Conservation (phyloP, 2,797 vertebrate genomes). For the Spinus pinus region DNA sequence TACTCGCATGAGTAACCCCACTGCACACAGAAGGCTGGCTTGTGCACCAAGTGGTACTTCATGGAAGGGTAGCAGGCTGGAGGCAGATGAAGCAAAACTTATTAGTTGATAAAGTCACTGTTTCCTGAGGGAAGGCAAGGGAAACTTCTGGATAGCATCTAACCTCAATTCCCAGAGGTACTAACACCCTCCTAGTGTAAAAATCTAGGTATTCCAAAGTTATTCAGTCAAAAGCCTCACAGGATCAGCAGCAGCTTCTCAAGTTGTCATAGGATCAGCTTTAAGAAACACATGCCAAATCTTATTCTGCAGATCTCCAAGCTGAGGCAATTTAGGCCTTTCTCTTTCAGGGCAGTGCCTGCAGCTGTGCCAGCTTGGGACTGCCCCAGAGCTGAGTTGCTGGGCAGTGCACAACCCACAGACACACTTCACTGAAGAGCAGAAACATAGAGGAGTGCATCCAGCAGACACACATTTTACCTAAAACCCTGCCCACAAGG, state of each 20-base stretch:
- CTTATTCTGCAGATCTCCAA: neutral
- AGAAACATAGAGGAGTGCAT: rapidly evolving
- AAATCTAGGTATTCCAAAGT: neutral
- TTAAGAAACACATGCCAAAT: neutral
- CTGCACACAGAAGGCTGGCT: neutral
- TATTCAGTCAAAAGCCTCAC: neutral
- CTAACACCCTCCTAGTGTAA: neutral
- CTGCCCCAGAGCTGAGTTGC: neutral
- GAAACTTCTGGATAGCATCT: neutral
- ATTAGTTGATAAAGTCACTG: neutral
- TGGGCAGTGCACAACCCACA: neutral
- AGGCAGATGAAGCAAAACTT: neutral
- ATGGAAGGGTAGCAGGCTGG: neutral
- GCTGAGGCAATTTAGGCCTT: neutral
- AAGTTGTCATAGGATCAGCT: neutral
- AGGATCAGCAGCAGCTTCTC: neutral
- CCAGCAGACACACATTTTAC: neutral
- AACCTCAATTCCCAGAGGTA: neutral
- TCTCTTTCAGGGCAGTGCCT: neutral
- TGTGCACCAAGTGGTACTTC: neutral
- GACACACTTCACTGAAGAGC: neutral
- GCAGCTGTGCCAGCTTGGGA: neutral
- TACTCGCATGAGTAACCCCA: neutral
- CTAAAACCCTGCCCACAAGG: neutral
- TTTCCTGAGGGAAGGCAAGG: neutral